A percentile compares a stretch with the other conserved stretches of the same genome.
Conservation (phyloP, 2,113 vertebrate species). For the Neodon shergylaensis region DNA sequence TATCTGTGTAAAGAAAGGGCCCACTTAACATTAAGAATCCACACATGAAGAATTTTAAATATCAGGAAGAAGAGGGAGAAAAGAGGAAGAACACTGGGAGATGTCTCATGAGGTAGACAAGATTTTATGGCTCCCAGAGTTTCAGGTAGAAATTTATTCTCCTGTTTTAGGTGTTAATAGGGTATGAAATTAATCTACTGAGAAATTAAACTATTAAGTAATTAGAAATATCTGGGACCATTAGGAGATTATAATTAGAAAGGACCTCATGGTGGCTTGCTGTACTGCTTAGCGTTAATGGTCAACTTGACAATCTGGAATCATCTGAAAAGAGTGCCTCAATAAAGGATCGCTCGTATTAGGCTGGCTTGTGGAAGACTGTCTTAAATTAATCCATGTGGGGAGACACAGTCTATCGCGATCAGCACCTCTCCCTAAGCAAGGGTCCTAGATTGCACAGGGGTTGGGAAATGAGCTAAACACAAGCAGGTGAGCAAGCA, state of each 20-base stretch:
- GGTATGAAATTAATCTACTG: neutral
- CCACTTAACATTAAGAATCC: neutral
- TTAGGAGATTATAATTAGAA: neutral
- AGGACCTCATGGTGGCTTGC: too few species aligned
- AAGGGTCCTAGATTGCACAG: neutral
- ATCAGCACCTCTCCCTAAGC: neutral
- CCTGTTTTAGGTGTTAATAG: neutral
- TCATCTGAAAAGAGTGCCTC: neutral
- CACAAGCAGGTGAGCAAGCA: accelerated
- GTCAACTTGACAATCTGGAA: neutral
- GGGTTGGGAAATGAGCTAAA: too few species aligned
- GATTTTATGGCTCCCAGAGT: neutral
- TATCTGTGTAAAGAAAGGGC: neutral
- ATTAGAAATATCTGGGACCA: neutral
- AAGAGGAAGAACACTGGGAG: neutral
- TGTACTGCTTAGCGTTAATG: too few species aligned
- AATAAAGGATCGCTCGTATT: neutral
- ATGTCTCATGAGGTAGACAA: too few species aligned
- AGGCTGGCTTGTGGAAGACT: neutral
- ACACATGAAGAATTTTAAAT: neutral
- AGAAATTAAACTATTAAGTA: too few species aligned
- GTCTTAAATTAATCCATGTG: neutral
- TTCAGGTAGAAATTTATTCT: neutral
- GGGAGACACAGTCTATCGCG: neutral
- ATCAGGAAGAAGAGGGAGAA: neutral